A percentile compares a stretch with the other conserved stretches of the same genome.
Evolutionary conservation across 2,113 vertebrate genomes (phyloP).

Genomic region (Gallinago paraguaiae): DNA sequence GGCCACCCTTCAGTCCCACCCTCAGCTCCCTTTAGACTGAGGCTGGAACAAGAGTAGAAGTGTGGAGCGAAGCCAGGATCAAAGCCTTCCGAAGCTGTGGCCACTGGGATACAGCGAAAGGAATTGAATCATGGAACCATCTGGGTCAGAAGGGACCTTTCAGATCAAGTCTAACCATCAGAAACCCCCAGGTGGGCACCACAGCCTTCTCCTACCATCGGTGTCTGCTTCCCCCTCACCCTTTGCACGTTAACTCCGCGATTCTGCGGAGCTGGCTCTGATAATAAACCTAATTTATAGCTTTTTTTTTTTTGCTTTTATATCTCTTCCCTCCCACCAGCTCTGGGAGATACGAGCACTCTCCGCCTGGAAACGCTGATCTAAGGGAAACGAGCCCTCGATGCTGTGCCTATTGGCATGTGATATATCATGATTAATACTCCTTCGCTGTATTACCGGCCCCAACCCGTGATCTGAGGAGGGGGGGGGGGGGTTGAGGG

Average conservation of each 20-base stretch:
- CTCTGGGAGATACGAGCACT: neutral
- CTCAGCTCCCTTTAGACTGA: fast-evolving
- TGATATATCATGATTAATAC: neutral
- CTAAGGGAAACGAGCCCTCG: neutral
- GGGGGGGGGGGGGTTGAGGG: too few relatives aligned
- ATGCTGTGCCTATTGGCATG: neutral
- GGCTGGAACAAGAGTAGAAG: neutral
- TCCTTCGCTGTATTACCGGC: neutral
- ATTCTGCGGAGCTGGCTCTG: neutral
- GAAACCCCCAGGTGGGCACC: fast-evolving
- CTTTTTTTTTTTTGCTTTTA: too few relatives aligned
- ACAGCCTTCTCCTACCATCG: neutral
- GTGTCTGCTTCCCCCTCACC: neutral
- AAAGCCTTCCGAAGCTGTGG: neutral
- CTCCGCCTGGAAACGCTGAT: conserved; percentile 27
- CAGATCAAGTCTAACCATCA: too few relatives aligned
- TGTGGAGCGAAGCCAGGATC: neutral
- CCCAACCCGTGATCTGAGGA: neutral
- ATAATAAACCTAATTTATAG: neutral
- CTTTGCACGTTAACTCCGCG: neutral
- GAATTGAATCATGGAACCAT: neutral
- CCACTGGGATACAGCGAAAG: neutral
- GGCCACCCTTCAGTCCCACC: neutral
- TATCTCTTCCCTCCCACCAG: neutral
- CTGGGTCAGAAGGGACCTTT: too few relatives aligned